phyloP scores from a whole-genome alignment of 2,797 vertebrate genomes.

The Lepus oiostolus region DNA sequence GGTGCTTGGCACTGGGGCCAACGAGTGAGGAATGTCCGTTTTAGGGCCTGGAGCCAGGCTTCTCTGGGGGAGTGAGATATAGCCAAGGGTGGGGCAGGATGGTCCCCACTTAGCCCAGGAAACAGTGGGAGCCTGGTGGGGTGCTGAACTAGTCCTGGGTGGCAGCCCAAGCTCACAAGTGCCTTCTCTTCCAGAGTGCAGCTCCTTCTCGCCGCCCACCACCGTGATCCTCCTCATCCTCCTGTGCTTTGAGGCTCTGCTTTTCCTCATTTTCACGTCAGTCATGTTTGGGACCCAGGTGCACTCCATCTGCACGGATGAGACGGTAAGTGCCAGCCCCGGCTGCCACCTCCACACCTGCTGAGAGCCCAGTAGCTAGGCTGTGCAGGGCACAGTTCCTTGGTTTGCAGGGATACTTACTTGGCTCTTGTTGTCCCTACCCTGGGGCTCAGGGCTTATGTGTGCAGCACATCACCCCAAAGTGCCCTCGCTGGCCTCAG shows the following conservation, averaged over 20 bases:
- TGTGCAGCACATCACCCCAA: neutral
- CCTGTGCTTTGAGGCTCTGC: constrained; percentile 97
- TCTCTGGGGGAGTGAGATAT: neutral
- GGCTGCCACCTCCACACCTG: neutral
- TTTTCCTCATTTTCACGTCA: constrained; percentile 98
- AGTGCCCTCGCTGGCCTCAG: neutral
- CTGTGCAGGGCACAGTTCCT: neutral
- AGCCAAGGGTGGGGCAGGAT: neutral
- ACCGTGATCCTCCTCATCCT: constrained; percentile 98
- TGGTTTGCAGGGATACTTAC: neutral
- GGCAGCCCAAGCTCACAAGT: rapidly evolving
- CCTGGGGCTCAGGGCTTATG: neutral
- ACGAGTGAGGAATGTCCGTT: neutral
- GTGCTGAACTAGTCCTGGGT: neutral
- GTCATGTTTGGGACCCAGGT: constrained; percentile 99
- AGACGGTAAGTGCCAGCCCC: constrained; percentile 93
- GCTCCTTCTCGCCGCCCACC: constrained; percentile 96
- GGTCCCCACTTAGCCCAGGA: too few relatives aligned
- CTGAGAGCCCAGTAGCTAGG: too few relatives aligned
- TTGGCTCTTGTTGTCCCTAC: neutral
- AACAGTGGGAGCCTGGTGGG: neutral
- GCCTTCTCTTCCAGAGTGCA: constrained; percentile 93
- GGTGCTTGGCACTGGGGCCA: neutral
- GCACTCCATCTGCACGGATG: constrained; percentile 97
- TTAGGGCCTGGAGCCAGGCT: neutral